Percentiles rank a stretch among this genome's conserved stretches.
Conservation (phyloP, 2,888 invertebrate species). For the Philereme transversata region DNA sequence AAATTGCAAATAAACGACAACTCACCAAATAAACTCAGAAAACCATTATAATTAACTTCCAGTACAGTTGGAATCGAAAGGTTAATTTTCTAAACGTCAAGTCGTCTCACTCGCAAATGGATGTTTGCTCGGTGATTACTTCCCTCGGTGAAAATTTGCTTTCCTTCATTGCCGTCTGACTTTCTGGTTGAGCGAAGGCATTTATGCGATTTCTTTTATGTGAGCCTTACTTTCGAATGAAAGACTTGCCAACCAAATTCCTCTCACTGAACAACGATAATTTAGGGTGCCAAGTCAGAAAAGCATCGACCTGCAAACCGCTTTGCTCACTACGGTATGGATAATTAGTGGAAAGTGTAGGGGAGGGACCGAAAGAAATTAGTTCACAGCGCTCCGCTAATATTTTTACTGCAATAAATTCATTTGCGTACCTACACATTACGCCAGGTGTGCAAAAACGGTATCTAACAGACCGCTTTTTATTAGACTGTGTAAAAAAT, state of each 20-base stretch:
- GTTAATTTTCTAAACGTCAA: slow-evolving; percentile 41
- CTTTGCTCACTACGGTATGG: slow-evolving; percentile 59
- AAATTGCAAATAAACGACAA: slow-evolving; percentile 24
- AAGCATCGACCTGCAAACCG: slow-evolving; percentile 56
- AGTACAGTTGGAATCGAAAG: slow-evolving; percentile 33
- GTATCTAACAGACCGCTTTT: slow-evolving; percentile 13
- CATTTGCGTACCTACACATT: slow-evolving; percentile 32
- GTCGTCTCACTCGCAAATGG: slow-evolving; percentile 35
- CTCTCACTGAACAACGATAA: slow-evolving; percentile 41
- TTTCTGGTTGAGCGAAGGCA: slow-evolving; percentile 42
- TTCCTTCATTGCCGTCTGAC: slow-evolving; percentile 50
- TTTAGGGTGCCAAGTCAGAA: slow-evolving; percentile 47
- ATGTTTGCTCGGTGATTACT: slow-evolving; percentile 38
- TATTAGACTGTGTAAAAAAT: slow-evolving; percentile 15
- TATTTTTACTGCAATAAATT: slow-evolving; percentile 45
- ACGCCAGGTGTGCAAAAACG: slow-evolving; percentile 26
- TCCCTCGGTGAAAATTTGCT: slow-evolving; percentile 53
- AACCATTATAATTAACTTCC: slow-evolving; percentile 31
- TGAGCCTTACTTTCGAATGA: slow-evolving; percentile 30
- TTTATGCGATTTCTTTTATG: slow-evolving; percentile 30
- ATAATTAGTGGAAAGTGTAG: slow-evolving; percentile 59
- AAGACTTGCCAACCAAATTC: slow-evolving; percentile 31
- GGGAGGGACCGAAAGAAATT: slow-evolving; percentile 49
- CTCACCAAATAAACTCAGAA: slow-evolving; percentile 31
- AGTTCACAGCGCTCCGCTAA: slow-evolving; percentile 48